Percentiles rank a stretch among this genome's conserved stretches.
phyloP scores from a whole-genome alignment of 2,113 vertebrate genomes.

The Probosciger aterrimus region DNA sequence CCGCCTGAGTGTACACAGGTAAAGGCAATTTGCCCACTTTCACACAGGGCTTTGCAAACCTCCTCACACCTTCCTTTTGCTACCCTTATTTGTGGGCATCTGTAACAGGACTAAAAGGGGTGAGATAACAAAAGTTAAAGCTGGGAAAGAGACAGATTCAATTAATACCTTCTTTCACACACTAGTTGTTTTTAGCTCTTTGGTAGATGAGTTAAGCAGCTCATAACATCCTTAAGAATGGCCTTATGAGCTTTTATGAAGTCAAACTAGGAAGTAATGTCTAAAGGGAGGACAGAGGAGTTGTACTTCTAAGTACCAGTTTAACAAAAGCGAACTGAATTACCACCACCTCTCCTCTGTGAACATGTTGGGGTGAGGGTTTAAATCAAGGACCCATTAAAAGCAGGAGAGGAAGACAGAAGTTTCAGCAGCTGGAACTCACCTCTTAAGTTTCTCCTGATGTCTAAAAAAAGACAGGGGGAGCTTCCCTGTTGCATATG shows the following conservation, averaged over 20 bases:
- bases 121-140: not conserved
- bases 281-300: not conserved
- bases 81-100: not conserved
- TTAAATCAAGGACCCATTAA: not conserved
- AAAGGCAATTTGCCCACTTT: not conserved
- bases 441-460: constrained; percentile 21
- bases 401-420: not conserved
- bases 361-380: not conserved
- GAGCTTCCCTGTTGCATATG: constrained; percentile 43
- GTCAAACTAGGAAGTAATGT: not conserved
- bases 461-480: not conserved
- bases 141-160: not conserved
- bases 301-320: not conserved
- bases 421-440: not conserved
- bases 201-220: not conserved
- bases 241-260: not conserved
- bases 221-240: not conserved
- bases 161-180: not conserved
- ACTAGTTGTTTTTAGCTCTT: not conserved
- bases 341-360: not conserved
- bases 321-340: not conserved
- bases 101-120: not conserved
- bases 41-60: not conserved
- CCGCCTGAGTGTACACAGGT: fast-evolving
- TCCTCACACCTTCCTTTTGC: not conserved